phyloP scores from a whole-genome alignment of 2,797 vertebrate genomes.

The Streptopelia turtur region DNA sequence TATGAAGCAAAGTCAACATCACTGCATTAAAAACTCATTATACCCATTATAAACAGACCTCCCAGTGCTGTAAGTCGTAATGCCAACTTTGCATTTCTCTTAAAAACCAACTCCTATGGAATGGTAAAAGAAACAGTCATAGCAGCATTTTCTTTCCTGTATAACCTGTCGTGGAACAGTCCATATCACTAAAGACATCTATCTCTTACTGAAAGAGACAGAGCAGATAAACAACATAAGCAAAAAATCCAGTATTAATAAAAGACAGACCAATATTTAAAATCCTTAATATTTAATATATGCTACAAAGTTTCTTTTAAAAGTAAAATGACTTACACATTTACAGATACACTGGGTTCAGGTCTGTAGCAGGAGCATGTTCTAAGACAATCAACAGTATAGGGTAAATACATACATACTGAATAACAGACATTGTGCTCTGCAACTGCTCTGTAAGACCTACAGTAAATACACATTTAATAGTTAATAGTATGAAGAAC shows the following conservation, averaged over 20 bases:
- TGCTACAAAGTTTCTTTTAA: conserved; percentile 77
- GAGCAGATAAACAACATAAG: conserved; percentile 71
- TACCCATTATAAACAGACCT: conserved; percentile 66
- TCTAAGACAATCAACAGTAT: conserved; percentile 77
- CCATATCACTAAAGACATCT: conserved; percentile 10
- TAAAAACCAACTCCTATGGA: conserved; percentile 48
- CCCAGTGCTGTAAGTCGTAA: conserved; percentile 59
- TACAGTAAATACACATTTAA: conserved; percentile 77
- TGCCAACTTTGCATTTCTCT: conserved; percentile 32
- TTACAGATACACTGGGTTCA: conserved; percentile 77
- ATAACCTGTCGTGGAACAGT: conserved; percentile 36
- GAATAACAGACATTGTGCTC: conserved; percentile 85
- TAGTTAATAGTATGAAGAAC: conserved; percentile 78
- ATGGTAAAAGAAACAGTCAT: conserved; percentile 45
- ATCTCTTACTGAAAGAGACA: conserved; percentile 48
- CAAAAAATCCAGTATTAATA: conserved; percentile 83
- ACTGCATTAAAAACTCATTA: conserved; percentile 76
- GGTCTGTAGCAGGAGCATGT: conserved; percentile 67
- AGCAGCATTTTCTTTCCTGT: conserved; percentile 48
- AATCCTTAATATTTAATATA: conserved; percentile 73
- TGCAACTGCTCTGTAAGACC: conserved; percentile 78
- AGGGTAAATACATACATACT: conserved; percentile 79
- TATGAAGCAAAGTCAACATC: conserved; percentile 81
- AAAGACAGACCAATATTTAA: conserved; percentile 76
- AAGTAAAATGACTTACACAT: conserved; percentile 77